Conservation (phyloP, 2,113 vertebrate species). For the Candoia aspera region DNA sequence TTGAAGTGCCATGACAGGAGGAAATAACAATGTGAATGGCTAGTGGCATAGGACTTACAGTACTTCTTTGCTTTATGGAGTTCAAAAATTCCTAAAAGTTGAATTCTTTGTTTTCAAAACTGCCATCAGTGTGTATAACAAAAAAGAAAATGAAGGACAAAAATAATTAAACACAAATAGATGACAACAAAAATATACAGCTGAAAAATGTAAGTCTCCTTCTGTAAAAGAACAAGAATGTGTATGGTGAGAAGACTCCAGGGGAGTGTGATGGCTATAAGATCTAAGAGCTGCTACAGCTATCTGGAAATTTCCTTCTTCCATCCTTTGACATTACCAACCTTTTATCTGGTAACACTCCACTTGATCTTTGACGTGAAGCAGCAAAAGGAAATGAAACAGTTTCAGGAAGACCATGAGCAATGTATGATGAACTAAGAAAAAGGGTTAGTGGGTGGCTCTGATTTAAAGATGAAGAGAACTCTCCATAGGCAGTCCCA, state of each 20-base stretch:
- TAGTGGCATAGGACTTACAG: too few species aligned
- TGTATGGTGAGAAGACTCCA: background rate
- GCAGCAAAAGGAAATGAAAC: background rate
- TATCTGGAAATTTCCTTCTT: background rate
- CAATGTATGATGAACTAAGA: background rate
- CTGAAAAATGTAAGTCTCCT: background rate
- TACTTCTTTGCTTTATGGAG: too few species aligned
- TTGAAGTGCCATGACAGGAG: too few species aligned
- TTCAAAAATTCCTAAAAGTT: too few species aligned
- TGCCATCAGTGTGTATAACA: background rate
- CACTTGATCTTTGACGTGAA: background rate
- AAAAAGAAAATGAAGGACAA: background rate
- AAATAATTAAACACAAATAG: background rate
- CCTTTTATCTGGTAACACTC: background rate
- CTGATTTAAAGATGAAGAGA: background rate
- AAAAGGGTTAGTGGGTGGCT: background rate
- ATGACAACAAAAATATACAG: background rate
- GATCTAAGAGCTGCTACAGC: background rate
- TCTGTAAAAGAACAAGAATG: background rate
- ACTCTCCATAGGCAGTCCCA: background rate
- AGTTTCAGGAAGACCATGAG: background rate
- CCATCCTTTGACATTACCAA: background rate
- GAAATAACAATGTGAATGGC: too few species aligned
- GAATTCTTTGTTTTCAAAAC: too few species aligned
- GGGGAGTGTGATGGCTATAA: background rate